Evolutionary conservation across 2,797 vertebrate species (phyloP), one percentile per base, ranked within the genome.

Genomic region (Chaunax sp.): DNA sequence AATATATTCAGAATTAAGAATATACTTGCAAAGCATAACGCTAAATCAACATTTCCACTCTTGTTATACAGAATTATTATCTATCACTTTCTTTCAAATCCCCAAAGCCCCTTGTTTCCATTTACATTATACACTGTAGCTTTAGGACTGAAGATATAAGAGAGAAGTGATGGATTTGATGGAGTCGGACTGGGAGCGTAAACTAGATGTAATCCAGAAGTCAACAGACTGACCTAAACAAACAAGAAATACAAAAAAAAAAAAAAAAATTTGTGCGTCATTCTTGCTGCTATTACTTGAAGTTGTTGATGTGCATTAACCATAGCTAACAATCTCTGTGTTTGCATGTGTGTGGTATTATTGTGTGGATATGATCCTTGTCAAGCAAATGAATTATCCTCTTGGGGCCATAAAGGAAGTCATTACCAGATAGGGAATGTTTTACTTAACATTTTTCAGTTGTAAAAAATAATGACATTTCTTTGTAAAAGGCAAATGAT

Each of bases 351-450:
- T 64, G 20, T 41, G 33, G 15, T 49, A 2, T 49, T 40, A 20
- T 6, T 26, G 20, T 16, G n/a, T 13, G 52, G 30, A 18, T 19
- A 22, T 43, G 43, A 61, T 64, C 57, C 20, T 52, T 47, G 51
- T 71, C 51, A 55, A 40, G 38, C 16, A 37, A 58, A 68, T 33
- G 12, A 51, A 61, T 73, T 28, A 3, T 38, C 47, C 49, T 49
- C 44, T 50, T 20, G 62, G 62, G 65, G 11, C 23, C 55, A 47
- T 37, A 41, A 59, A 25, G 69, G 53, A 82, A 66, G 43, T 69
- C 2, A 28, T 55, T 6, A 28, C 10, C 7, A 40, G 38, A 62
- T 58, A 41, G 18, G 20, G 14, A n/a, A 22, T 64, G 52, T 28
- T 72, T 49, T 62, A 20, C 30, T 33, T 26, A 3, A 41, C 33